Evolutionary conservation across 1,140 invertebrate genomes (phyloP).

Genomic region (Drosophila baimaii): DNA sequence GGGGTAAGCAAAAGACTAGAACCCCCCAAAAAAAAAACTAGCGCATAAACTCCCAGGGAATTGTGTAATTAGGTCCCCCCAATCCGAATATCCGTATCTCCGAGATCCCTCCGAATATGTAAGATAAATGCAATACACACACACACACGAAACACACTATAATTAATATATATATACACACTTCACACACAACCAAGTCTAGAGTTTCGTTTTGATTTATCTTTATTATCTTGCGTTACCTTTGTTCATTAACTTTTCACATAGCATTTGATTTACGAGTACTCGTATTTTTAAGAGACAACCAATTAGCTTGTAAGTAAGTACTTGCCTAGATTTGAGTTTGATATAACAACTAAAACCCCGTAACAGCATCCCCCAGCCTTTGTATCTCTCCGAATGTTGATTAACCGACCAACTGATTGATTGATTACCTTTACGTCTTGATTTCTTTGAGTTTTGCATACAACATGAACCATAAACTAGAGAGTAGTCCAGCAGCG

Average conservation of each 20-base stretch:
- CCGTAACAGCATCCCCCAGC: conserved; percentile 36
- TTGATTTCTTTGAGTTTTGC: conserved; percentile 53
- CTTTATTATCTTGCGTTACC: conserved; percentile 3
- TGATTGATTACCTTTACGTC: conserved; percentile 3
- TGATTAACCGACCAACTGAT: conserved; percentile 27
- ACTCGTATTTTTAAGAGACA: conserved; percentile 17
- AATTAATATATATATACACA: conserved; percentile 4
- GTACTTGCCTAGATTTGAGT: conserved; percentile 52
- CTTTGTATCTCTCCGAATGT: conserved; percentile 34
- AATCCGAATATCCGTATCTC: background rate
- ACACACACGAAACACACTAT: conserved; percentile 3
- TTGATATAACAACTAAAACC: conserved; percentile 22
- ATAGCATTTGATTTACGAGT: conserved; percentile 41
- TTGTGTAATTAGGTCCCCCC: conserved; percentile 27
- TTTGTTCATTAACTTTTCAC: conserved; percentile 39
- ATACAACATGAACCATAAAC: conserved; percentile 36
- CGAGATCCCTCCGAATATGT: conserved; percentile 11
- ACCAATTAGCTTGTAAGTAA: conserved; percentile 46
- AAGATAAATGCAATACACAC: conserved; percentile 22
- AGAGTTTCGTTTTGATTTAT: conserved; percentile 29
- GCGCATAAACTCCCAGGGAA: conserved; percentile 20
- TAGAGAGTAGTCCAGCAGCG: conserved; percentile 46
- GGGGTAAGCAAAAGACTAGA: conserved; percentile 76
- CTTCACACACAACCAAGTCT: conserved; percentile 32
- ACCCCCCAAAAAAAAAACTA: conserved; percentile 19